Conservation (phyloP, 2,797 vertebrate genomes). For the Silurus aristotelis region DNA sequence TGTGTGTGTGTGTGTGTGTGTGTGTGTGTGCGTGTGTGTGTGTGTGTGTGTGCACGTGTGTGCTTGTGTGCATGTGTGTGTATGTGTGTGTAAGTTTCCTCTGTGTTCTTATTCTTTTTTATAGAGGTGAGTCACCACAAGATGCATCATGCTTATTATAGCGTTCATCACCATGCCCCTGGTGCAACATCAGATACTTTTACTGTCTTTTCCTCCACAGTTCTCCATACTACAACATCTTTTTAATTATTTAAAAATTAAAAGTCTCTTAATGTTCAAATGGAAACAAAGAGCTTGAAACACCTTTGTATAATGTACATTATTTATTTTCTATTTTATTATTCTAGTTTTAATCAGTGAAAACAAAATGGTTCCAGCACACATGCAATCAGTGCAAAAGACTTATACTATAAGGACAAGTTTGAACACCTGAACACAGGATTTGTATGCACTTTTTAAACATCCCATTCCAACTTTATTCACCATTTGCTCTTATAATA, state of each 20-base stretch:
- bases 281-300: neutral
- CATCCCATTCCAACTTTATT: too few species aligned
- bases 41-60: neutral
- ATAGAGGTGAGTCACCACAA: slow-evolving; percentile 13
- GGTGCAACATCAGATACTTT: slow-evolving; percentile 13
- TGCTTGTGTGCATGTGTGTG: neutral
- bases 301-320: neutral
- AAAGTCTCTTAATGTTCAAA: too few species aligned
- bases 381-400: neutral
- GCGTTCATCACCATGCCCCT: slow-evolving; percentile 9
- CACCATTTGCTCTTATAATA: too few species aligned
- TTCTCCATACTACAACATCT: neutral
- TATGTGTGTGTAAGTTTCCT: slow-evolving; percentile 1
- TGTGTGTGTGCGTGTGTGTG: neutral
- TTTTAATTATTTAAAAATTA: too few species aligned
- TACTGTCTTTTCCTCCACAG: neutral
- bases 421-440: too few species aligned
- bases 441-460: too few species aligned
- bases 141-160: slow-evolving; percentile 10
- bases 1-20: neutral
- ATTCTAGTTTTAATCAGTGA: neutral
- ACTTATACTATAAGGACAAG: too few species aligned
- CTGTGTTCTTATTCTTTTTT: slow-evolving; percentile 8
- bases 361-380: neutral
- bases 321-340: neutral